phyloP scores from a whole-genome alignment of 2,888 invertebrate species.

The Acanthosoma haemorrhoidale region DNA sequence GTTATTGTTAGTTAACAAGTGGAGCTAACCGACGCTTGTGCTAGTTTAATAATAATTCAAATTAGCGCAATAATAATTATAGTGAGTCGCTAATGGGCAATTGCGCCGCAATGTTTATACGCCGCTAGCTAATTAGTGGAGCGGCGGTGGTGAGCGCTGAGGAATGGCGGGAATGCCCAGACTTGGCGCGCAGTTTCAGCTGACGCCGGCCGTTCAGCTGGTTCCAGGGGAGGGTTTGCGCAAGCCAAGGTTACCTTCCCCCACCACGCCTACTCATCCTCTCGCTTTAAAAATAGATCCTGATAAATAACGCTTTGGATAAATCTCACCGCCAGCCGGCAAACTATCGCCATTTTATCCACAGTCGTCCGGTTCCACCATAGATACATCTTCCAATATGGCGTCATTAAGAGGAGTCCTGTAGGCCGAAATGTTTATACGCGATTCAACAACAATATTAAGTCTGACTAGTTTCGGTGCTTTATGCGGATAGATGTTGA shows the following conservation, averaged over 20 bases:
- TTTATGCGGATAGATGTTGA: too few relatives aligned
- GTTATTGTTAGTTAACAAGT: too few relatives aligned
- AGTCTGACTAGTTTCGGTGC: too few relatives aligned
- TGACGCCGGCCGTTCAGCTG: conserved; percentile 22
- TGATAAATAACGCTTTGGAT: conserved; percentile 15
- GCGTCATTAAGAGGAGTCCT: too few relatives aligned
- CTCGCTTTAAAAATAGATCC: conserved; percentile 13
- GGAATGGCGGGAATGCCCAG: conserved; percentile 16
- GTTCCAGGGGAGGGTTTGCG: conserved; percentile 14
- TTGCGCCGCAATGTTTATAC: too few relatives aligned
- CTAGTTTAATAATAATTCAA: too few relatives aligned
- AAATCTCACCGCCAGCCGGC: not conserved
- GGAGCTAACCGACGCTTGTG: too few relatives aligned
- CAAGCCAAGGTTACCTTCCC: conserved; percentile 24
- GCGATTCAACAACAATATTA: too few relatives aligned
- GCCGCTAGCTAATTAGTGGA: not conserved
- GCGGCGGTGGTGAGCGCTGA: not conserved
- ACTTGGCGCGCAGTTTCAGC: conserved; percentile 18
- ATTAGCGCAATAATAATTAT: too few relatives aligned
- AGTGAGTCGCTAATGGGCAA: too few relatives aligned
- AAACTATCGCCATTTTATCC: not conserved
- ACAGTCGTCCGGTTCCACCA: not conserved
- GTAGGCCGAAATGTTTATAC: too few relatives aligned
- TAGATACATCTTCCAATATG: not conserved
- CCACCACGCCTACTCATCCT: not conserved